These are phyloP conservation scores for Marasmarcha lunaedactyla DNA, from an alignment of 2,888 invertebrate species.

Conservation along the genomic window DNA sequence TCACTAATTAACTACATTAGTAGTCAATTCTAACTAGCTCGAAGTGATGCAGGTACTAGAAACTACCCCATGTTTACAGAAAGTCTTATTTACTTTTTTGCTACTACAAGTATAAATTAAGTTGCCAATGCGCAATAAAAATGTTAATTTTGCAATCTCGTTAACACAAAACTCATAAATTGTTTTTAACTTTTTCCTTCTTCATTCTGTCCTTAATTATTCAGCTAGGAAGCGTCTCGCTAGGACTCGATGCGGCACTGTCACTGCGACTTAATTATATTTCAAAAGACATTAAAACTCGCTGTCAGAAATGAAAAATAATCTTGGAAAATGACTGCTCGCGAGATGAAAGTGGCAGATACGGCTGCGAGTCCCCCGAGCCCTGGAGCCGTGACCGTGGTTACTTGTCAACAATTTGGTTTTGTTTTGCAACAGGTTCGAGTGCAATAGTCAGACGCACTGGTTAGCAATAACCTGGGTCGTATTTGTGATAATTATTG, in stretches of 20 bases:
- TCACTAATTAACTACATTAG: too few relatives aligned
- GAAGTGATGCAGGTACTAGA: too few relatives aligned
- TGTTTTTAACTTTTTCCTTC: neutral
- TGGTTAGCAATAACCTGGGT: too few relatives aligned
- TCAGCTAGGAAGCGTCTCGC: conserved; percentile 4
- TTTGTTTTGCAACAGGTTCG: neutral
- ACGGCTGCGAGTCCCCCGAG: conserved; percentile 36
- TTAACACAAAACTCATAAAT: neutral
- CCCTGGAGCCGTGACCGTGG: conserved; percentile 8
- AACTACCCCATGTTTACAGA: too few relatives aligned
- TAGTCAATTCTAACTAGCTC: too few relatives aligned
- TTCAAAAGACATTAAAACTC: conserved; percentile 63
- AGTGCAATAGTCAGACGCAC: neutral
- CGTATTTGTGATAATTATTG: too few relatives aligned
- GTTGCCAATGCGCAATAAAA: too few relatives aligned
- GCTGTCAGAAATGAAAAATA: conserved; percentile 62
- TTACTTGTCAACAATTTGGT: neutral
- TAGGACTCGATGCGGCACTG: conserved; percentile 20
- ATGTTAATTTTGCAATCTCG: too few relatives aligned
- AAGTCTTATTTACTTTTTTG: too few relatives aligned
- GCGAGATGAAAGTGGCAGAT: conserved; percentile 54
- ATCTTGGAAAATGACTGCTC: conserved; percentile 59
- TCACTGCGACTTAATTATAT: conserved; percentile 48
- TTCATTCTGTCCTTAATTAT: neutral
- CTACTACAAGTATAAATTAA: too few relatives aligned